Conservation (phyloP, 35 echinoderm and acorn worm genomes). For the Apostichopus californicus region DNA sequence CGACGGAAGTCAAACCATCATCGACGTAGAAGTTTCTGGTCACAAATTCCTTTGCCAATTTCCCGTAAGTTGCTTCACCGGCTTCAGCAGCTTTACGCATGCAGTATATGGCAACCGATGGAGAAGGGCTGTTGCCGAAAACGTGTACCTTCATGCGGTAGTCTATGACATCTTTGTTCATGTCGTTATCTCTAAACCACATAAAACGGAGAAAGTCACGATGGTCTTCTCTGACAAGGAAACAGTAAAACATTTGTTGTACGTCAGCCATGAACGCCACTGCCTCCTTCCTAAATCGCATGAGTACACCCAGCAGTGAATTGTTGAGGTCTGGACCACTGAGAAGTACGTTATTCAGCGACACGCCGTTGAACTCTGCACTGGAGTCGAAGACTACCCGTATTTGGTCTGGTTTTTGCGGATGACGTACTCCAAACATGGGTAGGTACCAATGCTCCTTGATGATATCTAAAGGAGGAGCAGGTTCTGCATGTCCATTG, state of each 20-base stretch:
- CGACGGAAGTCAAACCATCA: constrained; percentile 57
- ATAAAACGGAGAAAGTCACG: constrained; percentile 52
- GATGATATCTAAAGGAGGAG: neutral
- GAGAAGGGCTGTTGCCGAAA: constrained; percentile 66
- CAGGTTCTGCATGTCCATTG: constrained; percentile 52
- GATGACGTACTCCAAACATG: constrained; percentile 54
- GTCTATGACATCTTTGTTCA: constrained; percentile 12
- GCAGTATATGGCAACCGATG: constrained; percentile 49
- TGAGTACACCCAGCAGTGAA: constrained; percentile 61
- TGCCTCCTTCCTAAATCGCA: constrained; percentile 51
- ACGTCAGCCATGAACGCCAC: constrained; percentile 42
- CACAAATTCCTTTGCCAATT: constrained; percentile 30
- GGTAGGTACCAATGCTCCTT: constrained; percentile 54
- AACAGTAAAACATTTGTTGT: constrained; percentile 58
- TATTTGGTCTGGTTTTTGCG: constrained; percentile 24
- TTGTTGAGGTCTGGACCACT: constrained; percentile 43
- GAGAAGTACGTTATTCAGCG: constrained; percentile 28
- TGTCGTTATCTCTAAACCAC: constrained; percentile 56
- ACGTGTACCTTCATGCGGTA: constrained; percentile 69
- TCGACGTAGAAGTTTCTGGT: constrained; percentile 68
- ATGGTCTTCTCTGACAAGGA: constrained; percentile 29
- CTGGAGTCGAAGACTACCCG: constrained; percentile 49
- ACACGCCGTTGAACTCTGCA: constrained; percentile 26
- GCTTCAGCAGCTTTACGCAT: constrained; percentile 22
- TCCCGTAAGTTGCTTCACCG: neutral